Evolutionary conservation across 1,140 invertebrate genomes (phyloP).

Genomic region (Manduca sexta): DNA sequence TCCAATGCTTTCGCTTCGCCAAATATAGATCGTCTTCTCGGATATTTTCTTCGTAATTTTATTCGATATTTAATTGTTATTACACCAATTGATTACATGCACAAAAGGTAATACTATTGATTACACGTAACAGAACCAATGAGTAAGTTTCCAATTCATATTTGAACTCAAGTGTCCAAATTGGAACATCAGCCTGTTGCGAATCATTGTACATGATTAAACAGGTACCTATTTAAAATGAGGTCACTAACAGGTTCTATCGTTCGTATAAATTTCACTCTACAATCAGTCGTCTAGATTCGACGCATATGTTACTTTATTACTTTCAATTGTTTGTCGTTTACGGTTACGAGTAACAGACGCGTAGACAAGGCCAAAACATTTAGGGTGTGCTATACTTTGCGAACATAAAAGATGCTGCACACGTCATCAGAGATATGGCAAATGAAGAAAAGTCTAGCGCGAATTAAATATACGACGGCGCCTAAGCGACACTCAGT

Average conservation of each 20-base stretch:
- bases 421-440: slow-evolving; percentile 13
- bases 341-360: slow-evolving; percentile 32
- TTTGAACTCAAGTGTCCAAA: too few relatives aligned
- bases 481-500: background rate
- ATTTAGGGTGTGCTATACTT: slow-evolving; percentile 45
- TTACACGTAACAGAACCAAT: too few relatives aligned
- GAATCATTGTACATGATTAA: slow-evolving; percentile 2
- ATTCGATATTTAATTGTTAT: too few relatives aligned
- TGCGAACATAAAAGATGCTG: slow-evolving; percentile 31
- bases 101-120: too few relatives aligned
- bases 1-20: background rate
- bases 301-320: slow-evolving; percentile 34
- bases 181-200: too few relatives aligned
- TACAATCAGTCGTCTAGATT: slow-evolving; percentile 27
- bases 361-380: slow-evolving; percentile 39
- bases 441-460: slow-evolving; percentile 5
- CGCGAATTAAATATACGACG: slow-evolving; percentile 6
- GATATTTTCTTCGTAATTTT: too few relatives aligned
- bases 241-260: slow-evolving; percentile 4
- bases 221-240: slow-evolving; percentile 4
- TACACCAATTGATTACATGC: too few relatives aligned
- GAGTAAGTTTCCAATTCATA: too few relatives aligned
- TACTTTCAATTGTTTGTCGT: slow-evolving; percentile 54
- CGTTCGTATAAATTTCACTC: slow-evolving; percentile 9
- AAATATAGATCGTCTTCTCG: too few relatives aligned